phyloP scores from a whole-genome alignment of 92 coral and sea anemone species.

The Porites divaricata region DNA sequence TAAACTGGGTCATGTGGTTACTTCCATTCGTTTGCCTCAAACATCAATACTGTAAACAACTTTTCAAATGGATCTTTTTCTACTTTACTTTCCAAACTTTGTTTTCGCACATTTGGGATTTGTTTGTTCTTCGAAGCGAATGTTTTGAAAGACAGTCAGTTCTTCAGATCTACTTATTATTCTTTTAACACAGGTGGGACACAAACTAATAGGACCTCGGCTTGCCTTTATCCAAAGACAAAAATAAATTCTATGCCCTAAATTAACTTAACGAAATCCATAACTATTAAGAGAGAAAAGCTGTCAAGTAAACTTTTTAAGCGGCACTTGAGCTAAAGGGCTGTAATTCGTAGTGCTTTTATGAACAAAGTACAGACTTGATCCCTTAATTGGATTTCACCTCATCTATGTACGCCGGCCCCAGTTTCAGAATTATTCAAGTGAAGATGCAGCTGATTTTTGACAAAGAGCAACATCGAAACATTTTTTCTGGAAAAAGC shows the following conservation, averaged over 20 bases:
- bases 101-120: background rate
- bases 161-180: background rate
- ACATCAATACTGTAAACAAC: background rate
- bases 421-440: background rate
- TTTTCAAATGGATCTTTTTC: background rate
- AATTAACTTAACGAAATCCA: constrained; percentile 45
- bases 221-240: constrained; percentile 13
- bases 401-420: constrained; percentile 8
- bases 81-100: background rate
- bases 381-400: constrained; percentile 28
- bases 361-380: constrained; percentile 30
- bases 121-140: background rate
- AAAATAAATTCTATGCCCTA: constrained; percentile 10
- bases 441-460: constrained; percentile 22
- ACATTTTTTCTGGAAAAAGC: background rate
- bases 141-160: background rate
- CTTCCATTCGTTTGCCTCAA: background rate
- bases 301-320: constrained; percentile 31
- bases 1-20: no score
- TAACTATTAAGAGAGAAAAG: constrained; percentile 8
- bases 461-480: background rate
- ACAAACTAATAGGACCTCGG: background rate
- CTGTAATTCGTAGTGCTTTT: constrained; percentile 27
- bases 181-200: constrained; percentile 16
- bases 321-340: constrained; percentile 25